Evolutionary conservation across 2,113 vertebrate species (phyloP), one percentile per base, ranked within the genome.

Genomic region (Pardalotus punctatus): DNA sequence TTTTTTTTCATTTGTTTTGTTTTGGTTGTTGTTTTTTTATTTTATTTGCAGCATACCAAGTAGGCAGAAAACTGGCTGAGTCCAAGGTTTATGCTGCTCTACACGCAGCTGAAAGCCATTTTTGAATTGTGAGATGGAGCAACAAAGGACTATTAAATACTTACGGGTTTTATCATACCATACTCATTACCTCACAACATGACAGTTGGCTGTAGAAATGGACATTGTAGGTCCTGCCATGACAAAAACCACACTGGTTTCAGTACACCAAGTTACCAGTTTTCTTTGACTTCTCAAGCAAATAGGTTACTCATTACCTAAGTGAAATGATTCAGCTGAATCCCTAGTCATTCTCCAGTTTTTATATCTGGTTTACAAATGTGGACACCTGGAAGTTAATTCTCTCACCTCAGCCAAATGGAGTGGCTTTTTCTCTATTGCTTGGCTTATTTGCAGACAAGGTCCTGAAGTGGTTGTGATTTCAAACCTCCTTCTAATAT

Each of bases 281-380:
- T 96, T 98, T 58, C 96, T 91, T 61, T 96, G 35, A 93, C 33
- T 95, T 97, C 69, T 96, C 93, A 96, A 93, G 60, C 43, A 97
- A 95, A 94, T 88, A 91, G 47, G 76, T 94, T 95, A 96, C 31
- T 36, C 62, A 91, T 81, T 93, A 83, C 23, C 61, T 88, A 69
- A 84, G 91, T 93, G 90, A 97, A 96, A 96, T 90, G 27, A 88
- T 82, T 91, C 92, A 80, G 18, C 14, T 93, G 93, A 96, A 97
- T 96, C 54, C 11, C 62, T 88, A 96, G 90, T 94, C 28, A 92
- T 83, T 82, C 81, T 78, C 50, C 35, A 86, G 28, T 86, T 93
- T 97, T 96, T 93, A 11, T 38, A 76, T 93, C 90, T 94, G 74
- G 56, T 90, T 96, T 95, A 69, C 29, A 27, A 28, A 7, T 88